Evolutionary conservation across 2,888 invertebrate genomes (phyloP).

Genomic region (Nomada lathburiana): DNA sequence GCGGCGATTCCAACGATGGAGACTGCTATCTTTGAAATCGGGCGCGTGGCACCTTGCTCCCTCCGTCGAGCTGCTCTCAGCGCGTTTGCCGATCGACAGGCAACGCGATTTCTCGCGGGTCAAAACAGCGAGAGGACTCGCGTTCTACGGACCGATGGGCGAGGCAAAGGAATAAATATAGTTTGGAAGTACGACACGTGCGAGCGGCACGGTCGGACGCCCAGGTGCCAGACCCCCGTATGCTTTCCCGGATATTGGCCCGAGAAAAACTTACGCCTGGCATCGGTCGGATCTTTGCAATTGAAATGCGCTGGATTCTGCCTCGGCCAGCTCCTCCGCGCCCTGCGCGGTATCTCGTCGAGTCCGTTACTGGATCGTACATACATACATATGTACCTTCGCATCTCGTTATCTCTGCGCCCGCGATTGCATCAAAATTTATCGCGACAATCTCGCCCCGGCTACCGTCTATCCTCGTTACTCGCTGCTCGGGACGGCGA

Average conservation of each 20-base stretch:
- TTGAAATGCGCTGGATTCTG: slow-evolving; percentile 67
- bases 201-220: slow-evolving; percentile 9
- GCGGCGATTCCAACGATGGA: slow-evolving; percentile 2
- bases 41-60: slow-evolving; percentile 20
- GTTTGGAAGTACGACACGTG: background rate
- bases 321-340: slow-evolving; percentile 62
- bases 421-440: slow-evolving; percentile 54
- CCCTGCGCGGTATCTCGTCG: slow-evolving; percentile 26
- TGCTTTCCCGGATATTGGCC: slow-evolving; percentile 59
- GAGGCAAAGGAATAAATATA: slow-evolving; percentile 11
- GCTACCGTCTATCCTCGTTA: background rate
- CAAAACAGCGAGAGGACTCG: background rate
- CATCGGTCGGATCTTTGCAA: slow-evolving; percentile 62
- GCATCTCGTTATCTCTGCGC: slow-evolving; percentile 58
- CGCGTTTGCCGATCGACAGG: too few relatives aligned
- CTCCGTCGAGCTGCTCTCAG: background rate
- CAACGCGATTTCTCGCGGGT: too few relatives aligned
- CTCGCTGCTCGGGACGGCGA: background rate
- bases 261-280: slow-evolving; percentile 47
- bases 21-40: slow-evolving; percentile 40
- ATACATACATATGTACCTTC: slow-evolving; percentile 20
- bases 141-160: background rate
- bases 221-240: slow-evolving; percentile 35
- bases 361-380: slow-evolving; percentile 35
- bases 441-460: slow-evolving; percentile 44